Base-by-base conservation (phyloP, 2,797 vertebrate species). In the Novumbra hubbsi region DNA sequence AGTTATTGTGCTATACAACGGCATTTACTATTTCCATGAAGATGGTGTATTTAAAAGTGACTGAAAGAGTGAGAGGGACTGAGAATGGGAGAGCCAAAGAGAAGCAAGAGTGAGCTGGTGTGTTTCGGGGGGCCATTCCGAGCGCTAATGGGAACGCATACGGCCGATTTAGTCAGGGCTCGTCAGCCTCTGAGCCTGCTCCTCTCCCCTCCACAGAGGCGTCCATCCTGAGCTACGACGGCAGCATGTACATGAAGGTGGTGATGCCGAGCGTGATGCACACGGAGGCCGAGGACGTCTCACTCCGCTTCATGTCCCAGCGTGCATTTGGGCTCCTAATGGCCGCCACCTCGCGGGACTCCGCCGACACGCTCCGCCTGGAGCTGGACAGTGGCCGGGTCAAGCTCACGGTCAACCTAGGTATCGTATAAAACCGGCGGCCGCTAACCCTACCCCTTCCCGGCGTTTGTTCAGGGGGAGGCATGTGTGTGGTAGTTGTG, bases 231-330 rank as follows among this genome's bases (percentile, higher is more conserved):
- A 98, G 96, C 50, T 99, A 93, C 0, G 98, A 99, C 0, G 98
- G 98, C 85, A 98, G 96, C 89, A 99, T 99, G 97, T 98, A 96
- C 85, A 97, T 99, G 98, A 99, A 99, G 90, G 93, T 99, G 52
- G 88, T 96, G 85, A 96, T 99, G 88, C 97, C 98, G 0, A 93
- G 92, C 75, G 94, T 96, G 16, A 96, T 98, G 92, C 98, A 99
- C 85, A 99, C 97, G 0, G 98, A 99, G 81, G 98, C 98, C 0
- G 98, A 99, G 78, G 98, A 99, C 0, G 96, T 98, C 65, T 98
- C 98, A 16, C 95, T 99, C 60, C 97, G 98, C 70, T 99, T 99
- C 90, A 97, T 94, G 95, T 98, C 97, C 30, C 98, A 98, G 86
- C 92, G 96, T 0, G 98, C 98, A 0, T 99, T 97, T 0, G 97